A percentile compares a stretch with the other conserved stretches of the same genome.
Conservation (phyloP, 2,113 vertebrate genomes). For the Nothoprocta pentlandii region DNA sequence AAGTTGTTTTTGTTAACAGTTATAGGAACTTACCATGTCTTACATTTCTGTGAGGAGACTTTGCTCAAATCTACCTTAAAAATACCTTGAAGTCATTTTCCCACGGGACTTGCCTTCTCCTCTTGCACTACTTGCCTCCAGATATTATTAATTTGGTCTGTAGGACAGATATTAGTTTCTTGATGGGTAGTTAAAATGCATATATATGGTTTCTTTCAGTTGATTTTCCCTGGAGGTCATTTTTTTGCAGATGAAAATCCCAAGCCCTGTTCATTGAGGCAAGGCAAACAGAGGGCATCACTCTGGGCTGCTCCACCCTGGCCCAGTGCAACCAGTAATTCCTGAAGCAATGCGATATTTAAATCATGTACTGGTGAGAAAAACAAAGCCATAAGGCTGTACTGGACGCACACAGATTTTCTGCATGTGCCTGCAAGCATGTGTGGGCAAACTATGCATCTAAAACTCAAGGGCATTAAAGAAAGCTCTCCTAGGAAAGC, state of each 20-base stretch:
- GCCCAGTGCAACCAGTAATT: not conserved
- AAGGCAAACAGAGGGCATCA: not conserved
- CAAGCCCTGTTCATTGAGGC: not conserved
- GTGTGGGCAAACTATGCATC: not conserved
- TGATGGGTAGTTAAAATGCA: not conserved
- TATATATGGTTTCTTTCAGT: not conserved
- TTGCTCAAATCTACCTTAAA: not conserved
- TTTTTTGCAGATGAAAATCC: not conserved
- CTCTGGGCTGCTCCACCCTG: constrained; percentile 12
- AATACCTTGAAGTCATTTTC: not conserved
- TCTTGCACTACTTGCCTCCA: not conserved
- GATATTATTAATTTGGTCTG: not conserved
- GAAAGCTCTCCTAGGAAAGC: not conserved
- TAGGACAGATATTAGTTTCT: not conserved
- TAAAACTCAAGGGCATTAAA: not conserved
- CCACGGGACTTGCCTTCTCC: not conserved
- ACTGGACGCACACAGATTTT: not conserved
- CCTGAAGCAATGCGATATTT: not conserved
- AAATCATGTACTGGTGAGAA: not conserved
- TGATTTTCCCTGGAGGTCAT: not conserved
- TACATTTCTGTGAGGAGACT: not conserved
- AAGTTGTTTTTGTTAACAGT: not conserved
- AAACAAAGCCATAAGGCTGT: not conserved
- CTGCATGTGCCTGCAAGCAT: not conserved
- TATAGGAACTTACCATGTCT: not conserved